Percentiles rank a stretch among this genome's conserved stretches.
phyloP scores from a whole-genome alignment of 2,113 vertebrate genomes.

The Halcyon malimbica region DNA sequence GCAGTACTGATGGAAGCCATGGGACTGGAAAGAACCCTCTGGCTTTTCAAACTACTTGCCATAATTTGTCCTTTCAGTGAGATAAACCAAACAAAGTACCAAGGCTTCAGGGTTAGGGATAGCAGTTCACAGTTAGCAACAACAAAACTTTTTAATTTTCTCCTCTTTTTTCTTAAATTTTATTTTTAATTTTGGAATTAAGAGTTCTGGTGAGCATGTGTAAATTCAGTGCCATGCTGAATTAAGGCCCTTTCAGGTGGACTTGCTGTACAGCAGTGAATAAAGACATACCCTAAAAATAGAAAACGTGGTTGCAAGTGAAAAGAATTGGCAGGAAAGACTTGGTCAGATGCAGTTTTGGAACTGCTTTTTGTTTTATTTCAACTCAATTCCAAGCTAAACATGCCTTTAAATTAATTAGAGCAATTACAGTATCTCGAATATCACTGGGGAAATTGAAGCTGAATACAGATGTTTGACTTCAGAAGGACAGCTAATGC shows the following conservation, averaged over 20 bases:
- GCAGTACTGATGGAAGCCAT: neutral
- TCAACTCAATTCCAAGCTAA: neutral
- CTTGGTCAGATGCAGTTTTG: neutral
- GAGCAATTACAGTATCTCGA: neutral
- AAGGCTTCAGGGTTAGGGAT: neutral
- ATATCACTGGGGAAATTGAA: neutral
- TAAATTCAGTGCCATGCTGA: neutral
- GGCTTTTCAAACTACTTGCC: neutral
- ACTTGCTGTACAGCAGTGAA: neutral
- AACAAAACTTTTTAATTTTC: neutral
- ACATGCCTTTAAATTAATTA: conserved; percentile 46
- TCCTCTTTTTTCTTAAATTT: neutral
- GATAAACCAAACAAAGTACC: neutral
- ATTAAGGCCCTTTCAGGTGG: neutral
- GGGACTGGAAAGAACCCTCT: neutral
- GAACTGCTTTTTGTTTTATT: conserved; percentile 24
- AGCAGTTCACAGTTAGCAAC: neutral
- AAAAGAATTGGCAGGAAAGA: neutral
- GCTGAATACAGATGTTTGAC: neutral
- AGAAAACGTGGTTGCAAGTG: neutral
- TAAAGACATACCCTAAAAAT: neutral
- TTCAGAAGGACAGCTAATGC: neutral
- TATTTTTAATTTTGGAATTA: neutral
- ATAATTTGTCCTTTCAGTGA: neutral
- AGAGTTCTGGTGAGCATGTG: neutral